Evolutionary conservation across 35 echinoderm and acorn worm species (phyloP), one percentile per base, ranked within the genome.

Genomic region (Apostichopus japonicus): DNA sequence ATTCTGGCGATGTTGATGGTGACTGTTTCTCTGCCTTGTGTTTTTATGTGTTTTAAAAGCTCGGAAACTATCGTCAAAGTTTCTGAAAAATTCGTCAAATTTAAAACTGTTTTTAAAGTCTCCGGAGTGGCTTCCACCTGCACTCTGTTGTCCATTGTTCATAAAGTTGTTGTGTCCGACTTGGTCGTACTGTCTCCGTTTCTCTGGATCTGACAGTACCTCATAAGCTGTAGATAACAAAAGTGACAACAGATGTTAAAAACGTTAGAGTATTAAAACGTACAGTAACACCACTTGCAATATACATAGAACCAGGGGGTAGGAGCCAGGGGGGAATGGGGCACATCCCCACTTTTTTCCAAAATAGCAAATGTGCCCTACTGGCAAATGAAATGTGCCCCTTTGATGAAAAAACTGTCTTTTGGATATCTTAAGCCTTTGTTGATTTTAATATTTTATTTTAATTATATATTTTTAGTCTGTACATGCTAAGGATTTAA

Each of bases 131-230:
- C 86, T 75, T 87, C 59, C 61, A 17, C 86, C 62, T 72, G 61
- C 86, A 61, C 83, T 23, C 1, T 54, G 61, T 10, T 89, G 59
- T 24, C 24, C 22, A 53, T 62, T 67, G 14, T 89, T 71, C 6
- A 89, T 5, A 15, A 11, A 89, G 19, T 67, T 73, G 0, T 44
- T 63, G n/a, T 87, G 59, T 87, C 97, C 97, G 17, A 98, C 61
- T 75, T 88, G 92, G 88, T 98, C 95, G 92, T 98, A 98, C 51
- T 93, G 84, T 93, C 73, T 92, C 14, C 95, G 87, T 84, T 98
- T 86, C 11, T 98, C 93, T 53, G 95, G 78, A 95, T 98, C 97
- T n/a, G 93, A 94, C 6, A 98, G 84, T 15, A 98, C 97, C 86
- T 98, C 97, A 92, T 98, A 98, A n/a, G 97, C 97, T 98, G 79